Base-by-base conservation (phyloP, 2,797 vertebrate genomes). In the Danionella dracula region DNA sequence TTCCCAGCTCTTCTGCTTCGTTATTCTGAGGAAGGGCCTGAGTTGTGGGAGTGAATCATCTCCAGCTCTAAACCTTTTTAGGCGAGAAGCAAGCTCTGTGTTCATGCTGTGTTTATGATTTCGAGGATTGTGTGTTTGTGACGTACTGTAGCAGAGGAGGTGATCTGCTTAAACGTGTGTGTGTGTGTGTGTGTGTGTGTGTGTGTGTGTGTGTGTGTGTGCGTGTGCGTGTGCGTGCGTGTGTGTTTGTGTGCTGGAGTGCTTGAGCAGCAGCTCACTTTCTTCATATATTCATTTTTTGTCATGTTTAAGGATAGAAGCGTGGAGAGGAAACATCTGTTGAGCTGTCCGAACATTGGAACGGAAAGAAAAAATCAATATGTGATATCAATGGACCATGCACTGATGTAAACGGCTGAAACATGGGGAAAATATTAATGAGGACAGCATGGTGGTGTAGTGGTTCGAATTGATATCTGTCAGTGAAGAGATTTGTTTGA, bases 21-120 rank as follows among this genome's bases (percentile, higher is more conserved):
- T 37, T 66, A 35, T 35, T 38, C 32, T 66, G 12, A 67, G 57
- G 31, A 10, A 51, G 44, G 78, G 79, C 60, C 50, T 53, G 72
- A 62, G 64, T 77, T 76, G 61, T 57, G 72, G 56, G 64, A 55
- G 66, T 54, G 27, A 40, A 81, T 79, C 77, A 12, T 15, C 9
- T 50, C 78, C 81, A 84, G 78, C 57, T 62, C 42, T 69, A 20
- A 55, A 66, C 84, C 83, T 81, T 85, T 87, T 87, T 84, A 83
- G 86, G 83, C 71, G 57, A 68, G 17, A 16, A 75, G 68, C 49
- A 51, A 62, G 63, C 50, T 45, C 38, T 45, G 59, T 55, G 35
- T 59, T 23, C 31, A 72, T 62, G 51, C 66, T 56, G 67, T 82
- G 81, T 87, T 87, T 86, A 78, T 74, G 84, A 71, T 75, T 54